Evolutionary conservation across 30 jellyfish, hydroid and myxozoan species (phyloP).

Genomic region (Sanderia malayensis): DNA sequence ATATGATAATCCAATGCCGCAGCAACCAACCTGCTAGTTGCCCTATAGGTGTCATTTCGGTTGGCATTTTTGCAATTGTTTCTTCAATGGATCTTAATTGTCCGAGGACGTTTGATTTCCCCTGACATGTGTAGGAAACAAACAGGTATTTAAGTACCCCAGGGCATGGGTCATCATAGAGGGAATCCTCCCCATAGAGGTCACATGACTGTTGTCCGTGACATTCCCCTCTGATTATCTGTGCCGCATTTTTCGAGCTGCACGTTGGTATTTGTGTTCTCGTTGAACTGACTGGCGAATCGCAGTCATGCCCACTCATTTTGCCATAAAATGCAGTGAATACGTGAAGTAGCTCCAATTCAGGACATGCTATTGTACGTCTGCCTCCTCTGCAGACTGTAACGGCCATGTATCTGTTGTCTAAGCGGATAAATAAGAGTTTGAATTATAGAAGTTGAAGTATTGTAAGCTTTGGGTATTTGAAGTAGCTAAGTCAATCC

Average conservation of each 20-base stretch:
- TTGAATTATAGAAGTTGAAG: no score
- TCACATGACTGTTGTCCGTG: slow-evolving; percentile 99
- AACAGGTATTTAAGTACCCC: slow-evolving; percentile 77
- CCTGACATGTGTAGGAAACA: slow-evolving; percentile 95
- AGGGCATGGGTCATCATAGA: slow-evolving; percentile 94
- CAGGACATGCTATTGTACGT: slow-evolving; percentile 87
- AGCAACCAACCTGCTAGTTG: slow-evolving; percentile 28
- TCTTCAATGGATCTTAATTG: slow-evolving; percentile 58
- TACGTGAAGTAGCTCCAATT: slow-evolving; percentile 66
- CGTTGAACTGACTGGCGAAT: slow-evolving; percentile 73
- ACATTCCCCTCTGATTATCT: slow-evolving; percentile 74
- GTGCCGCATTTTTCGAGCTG: slow-evolving; percentile 80
- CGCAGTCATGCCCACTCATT: slow-evolving; percentile 98
- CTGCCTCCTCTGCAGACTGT: slow-evolving; percentile 92
- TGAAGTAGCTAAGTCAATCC: no score
- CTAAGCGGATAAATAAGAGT: no score
- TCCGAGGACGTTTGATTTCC: slow-evolving; percentile 68
- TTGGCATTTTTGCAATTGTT: background rate
- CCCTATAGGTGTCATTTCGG: slow-evolving; percentile 32
- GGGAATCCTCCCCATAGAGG: slow-evolving; percentile 86
- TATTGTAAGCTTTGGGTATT: no score
- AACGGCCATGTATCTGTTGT: slow-evolving; percentile 61
- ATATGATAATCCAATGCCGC: no score
- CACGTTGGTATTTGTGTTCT: slow-evolving; percentile 95
- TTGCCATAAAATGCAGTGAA: slow-evolving; percentile 97